phyloP scores from a whole-genome alignment of 2,888 invertebrate species.

The Pyralis farinalis region DNA sequence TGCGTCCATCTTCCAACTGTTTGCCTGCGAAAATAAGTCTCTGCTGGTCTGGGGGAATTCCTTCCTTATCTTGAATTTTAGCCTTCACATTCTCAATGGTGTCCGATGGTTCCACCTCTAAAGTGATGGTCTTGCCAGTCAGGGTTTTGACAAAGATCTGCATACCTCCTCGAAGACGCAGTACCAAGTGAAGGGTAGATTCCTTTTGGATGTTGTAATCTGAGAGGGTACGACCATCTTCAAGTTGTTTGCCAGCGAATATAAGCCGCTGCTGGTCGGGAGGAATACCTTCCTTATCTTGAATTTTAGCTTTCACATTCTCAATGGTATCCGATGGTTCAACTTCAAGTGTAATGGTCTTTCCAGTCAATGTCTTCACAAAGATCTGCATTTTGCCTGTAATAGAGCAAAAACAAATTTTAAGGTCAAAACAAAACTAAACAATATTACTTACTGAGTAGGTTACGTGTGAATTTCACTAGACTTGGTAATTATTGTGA shows the following conservation, averaged over 20 bases:
- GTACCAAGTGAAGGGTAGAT: constrained; percentile 31
- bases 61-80: constrained; percentile 21
- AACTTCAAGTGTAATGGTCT: constrained; percentile 42
- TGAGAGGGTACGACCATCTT: constrained; percentile 31
- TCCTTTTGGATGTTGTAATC: constrained; percentile 35
- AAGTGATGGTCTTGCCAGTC: constrained; percentile 8
- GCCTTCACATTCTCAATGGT: constrained; percentile 21
- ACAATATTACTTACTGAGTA: no score
- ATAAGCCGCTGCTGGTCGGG: constrained; percentile 35
- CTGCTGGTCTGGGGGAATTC: constrained; percentile 21
- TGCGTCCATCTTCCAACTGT: constrained; percentile 20
- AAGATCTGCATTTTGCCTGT: constrained; percentile 45
- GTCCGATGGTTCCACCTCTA: constrained; percentile 11
- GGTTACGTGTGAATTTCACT: no score
- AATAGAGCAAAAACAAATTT: constrained; percentile 18
- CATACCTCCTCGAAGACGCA: constrained; percentile 62
- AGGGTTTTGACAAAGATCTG: constrained; percentile 96
- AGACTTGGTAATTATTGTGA: neutral
- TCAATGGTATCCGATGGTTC: constrained; percentile 34
- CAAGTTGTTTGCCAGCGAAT: constrained; percentile 33
- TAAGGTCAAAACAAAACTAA: no score
- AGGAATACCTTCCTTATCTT: constrained; percentile 33
- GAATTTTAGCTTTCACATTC: constrained; percentile 32
- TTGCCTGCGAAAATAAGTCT: constrained; percentile 21
- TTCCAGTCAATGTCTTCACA: constrained; percentile 33